A percentile compares a stretch with the other conserved stretches of the same genome.
Conservation (phyloP, 2,797 vertebrate species). For the Malurus splendens region DNA sequence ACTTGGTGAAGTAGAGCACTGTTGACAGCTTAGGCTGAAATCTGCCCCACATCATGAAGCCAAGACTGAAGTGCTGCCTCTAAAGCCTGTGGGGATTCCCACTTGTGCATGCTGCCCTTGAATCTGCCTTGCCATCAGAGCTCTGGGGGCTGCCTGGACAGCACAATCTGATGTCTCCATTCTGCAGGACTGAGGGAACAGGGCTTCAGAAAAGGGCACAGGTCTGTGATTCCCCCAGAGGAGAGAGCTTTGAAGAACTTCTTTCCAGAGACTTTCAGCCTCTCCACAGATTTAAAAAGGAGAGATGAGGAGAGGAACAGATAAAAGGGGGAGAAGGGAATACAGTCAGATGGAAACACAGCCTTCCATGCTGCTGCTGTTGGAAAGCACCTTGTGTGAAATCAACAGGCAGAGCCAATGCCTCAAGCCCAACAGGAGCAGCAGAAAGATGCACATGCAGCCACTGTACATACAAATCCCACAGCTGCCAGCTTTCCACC, state of each 20-base stretch:
- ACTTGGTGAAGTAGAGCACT: neutral
- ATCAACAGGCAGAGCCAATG: neutral
- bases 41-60: neutral
- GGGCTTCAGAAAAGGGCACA: neutral
- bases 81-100: neutral
- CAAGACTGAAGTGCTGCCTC: neutral
- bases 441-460: neutral
- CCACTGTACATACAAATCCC: neutral
- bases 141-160: rapidly evolving
- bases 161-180: rapidly evolving
- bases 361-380: neutral
- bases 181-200: rapidly evolving
- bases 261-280: neutral
- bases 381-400: neutral
- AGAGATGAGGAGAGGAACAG: neutral
- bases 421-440: neutral
- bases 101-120: neutral
- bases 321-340: neutral
- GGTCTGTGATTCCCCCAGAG: neutral
- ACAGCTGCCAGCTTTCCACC: neutral
- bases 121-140: neutral
- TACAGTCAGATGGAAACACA: rapidly evolving
- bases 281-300: neutral
- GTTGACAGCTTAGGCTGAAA: neutral
- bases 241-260: neutral